These are phyloP conservation scores for Monopterus albus DNA, from an alignment of 2,113 vertebrate species.

Conservation along the genomic window DNA sequence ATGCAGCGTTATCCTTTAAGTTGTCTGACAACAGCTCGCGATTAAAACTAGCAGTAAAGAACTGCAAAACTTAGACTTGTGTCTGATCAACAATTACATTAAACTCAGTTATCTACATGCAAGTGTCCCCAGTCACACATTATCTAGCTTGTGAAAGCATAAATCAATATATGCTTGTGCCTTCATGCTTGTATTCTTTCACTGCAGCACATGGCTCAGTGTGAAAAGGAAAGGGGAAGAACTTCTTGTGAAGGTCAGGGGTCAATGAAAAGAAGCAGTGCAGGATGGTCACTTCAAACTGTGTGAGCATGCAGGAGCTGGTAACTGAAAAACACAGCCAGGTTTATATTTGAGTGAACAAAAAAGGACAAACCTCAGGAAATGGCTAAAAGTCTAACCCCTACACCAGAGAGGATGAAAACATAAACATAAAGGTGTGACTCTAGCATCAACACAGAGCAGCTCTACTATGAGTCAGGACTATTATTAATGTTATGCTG, in stretches of 20 bases:
- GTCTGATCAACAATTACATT: too few relatives aligned
- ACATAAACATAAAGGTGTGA: constrained; percentile 14
- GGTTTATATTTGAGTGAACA: background rate
- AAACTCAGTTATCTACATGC: background rate
- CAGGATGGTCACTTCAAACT: background rate
- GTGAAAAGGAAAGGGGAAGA: background rate
- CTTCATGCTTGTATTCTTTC: background rate
- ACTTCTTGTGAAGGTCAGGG: constrained; percentile 16
- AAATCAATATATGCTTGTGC: background rate
- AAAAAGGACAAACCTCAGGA: background rate
- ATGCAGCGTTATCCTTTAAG: too few relatives aligned
- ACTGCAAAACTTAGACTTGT: background rate
- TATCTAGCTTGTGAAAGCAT: too few relatives aligned
- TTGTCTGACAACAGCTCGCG: background rate
- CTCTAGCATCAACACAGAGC: background rate
- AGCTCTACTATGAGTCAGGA: constrained; percentile 47
- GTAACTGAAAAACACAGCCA: constrained; percentile 16
- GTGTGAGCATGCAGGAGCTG: constrained; percentile 45
- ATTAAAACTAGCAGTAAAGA: background rate
- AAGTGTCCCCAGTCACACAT: background rate
- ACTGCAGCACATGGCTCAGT: background rate
- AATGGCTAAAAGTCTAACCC: background rate
- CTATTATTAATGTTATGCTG: constrained; percentile 81
- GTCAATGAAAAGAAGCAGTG: constrained; percentile 12
- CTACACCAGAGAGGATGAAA: constrained; percentile 13